Evolutionary conservation across 1,140 invertebrate species (phyloP).

Genomic region (Eufriesea mexicana): DNA sequence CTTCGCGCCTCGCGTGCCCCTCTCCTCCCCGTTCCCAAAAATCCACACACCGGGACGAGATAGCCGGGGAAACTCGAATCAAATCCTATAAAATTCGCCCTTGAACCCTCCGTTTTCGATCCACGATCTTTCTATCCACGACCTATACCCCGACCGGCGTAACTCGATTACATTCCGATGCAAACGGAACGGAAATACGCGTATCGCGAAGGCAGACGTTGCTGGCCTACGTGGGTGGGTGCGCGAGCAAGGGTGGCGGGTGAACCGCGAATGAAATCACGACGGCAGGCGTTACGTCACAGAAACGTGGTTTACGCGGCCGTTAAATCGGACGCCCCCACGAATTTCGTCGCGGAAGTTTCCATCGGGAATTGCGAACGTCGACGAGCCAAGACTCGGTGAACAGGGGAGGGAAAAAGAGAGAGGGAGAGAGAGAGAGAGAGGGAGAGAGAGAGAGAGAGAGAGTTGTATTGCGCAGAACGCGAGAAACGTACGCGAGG

Average conservation of each 20-base stretch:
- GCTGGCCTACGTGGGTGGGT: not conserved
- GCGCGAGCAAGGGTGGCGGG: not conserved
- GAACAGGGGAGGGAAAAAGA: no score
- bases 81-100: slow-evolving; percentile 47
- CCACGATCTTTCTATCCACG: slow-evolving; percentile 22
- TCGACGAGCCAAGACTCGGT: not conserved
- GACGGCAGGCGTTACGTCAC: slow-evolving; percentile 36
- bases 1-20: not conserved
- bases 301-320: slow-evolving; percentile 11
- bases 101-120: slow-evolving; percentile 15
- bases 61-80: slow-evolving; percentile 6
- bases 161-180: slow-evolving; percentile 44
- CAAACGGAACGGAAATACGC: slow-evolving; percentile 13
- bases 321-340: slow-evolving; percentile 18
- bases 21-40: not conserved
- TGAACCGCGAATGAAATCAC: slow-evolving; percentile 28
- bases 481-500: not conserved
- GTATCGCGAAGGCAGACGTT: not conserved
- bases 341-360: slow-evolving; percentile 44
- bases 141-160: slow-evolving; percentile 19
- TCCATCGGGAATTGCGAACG: slow-evolving; percentile 11
- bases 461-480: slow-evolving; percentile 18
- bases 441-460: not conserved
- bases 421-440: not conserved
- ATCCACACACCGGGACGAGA: not conserved